Evolutionary conservation across 2,113 vertebrate species (phyloP).

Genomic region (Saccopteryx leptura): DNA sequence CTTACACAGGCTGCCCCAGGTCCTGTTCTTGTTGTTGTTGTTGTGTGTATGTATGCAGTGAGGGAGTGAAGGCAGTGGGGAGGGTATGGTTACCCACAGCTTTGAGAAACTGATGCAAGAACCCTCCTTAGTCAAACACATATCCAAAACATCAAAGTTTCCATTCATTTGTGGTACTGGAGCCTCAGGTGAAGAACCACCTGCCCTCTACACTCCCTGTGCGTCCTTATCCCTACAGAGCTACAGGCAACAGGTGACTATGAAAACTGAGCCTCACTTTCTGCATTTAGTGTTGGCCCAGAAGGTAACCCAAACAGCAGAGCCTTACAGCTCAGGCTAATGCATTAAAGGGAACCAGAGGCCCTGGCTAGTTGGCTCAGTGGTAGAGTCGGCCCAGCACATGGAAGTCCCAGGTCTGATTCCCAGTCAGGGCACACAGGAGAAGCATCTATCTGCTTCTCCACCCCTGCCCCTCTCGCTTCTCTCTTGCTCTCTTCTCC

Average conservation of each 20-base stretch:
- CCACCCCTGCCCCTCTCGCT: too few relatives aligned
- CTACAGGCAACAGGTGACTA: not conserved
- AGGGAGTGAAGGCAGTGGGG: not conserved
- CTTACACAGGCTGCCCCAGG: not conserved
- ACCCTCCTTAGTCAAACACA: not conserved
- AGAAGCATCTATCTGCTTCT: too few relatives aligned
- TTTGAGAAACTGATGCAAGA: not conserved
- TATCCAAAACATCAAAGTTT: not conserved
- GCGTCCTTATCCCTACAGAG: not conserved
- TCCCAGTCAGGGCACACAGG: too few relatives aligned
- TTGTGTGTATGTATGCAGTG: not conserved
- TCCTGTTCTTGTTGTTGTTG: not conserved
- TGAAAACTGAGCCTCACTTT: not conserved
- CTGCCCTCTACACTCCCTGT: not conserved
- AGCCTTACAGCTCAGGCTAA: not conserved
- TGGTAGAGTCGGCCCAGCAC: too few relatives aligned
- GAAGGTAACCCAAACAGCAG: not conserved
- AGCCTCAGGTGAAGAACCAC: not conserved
- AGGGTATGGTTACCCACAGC: not conserved
- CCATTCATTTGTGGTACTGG: not conserved
- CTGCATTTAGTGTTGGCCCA: not conserved
- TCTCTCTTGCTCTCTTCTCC: too few relatives aligned
- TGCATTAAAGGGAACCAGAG: not conserved
- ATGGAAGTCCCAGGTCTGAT: too few relatives aligned
- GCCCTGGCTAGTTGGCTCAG: too few relatives aligned